A percentile compares a stretch with the other conserved stretches of the same genome.
These are phyloP conservation scores for Burhinus oedicnemus DNA, from an alignment of 2,113 vertebrate species.

Conservation along the genomic window DNA sequence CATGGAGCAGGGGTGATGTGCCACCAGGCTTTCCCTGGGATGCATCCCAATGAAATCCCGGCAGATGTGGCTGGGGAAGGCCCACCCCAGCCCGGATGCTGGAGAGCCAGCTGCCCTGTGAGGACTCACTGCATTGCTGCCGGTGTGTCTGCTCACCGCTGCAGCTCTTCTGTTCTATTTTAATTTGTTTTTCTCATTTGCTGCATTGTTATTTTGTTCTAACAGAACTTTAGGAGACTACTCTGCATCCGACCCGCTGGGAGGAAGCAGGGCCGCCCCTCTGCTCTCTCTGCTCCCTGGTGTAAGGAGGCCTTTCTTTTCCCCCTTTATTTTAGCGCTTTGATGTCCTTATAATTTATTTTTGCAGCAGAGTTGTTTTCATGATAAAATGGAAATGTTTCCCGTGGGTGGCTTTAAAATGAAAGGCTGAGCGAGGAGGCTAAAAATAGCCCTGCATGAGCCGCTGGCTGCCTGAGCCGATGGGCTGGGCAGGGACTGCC, in stretches of 20 bases:
- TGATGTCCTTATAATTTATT: slow-evolving; percentile 40
- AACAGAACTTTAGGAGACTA: not conserved
- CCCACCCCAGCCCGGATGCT: not conserved
- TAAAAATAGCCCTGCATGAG: slow-evolving; percentile 20
- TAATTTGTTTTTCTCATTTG: not conserved
- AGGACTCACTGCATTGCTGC: not conserved
- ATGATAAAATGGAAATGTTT: slow-evolving; percentile 53
- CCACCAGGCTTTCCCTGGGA: not conserved
- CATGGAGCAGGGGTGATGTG: not conserved
- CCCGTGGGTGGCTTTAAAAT: slow-evolving; percentile 36
- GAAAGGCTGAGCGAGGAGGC: slow-evolving; percentile 7
- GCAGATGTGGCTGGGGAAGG: not conserved
- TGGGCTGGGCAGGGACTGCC: not conserved
- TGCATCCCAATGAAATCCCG: not conserved
- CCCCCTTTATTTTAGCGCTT: not conserved
- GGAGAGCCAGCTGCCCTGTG: not conserved
- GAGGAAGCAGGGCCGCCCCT: not conserved
- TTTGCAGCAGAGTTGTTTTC: slow-evolving; percentile 48
- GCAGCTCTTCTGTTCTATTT: not conserved
- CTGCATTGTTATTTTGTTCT: slow-evolving; percentile 15
- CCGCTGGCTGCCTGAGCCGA: not conserved
- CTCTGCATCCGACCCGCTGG: not conserved
- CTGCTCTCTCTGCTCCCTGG: not conserved
- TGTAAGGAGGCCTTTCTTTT: not conserved
- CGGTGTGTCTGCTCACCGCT: rapidly evolving